Evolutionary conservation across 2,113 vertebrate species (phyloP).

Genomic region (Sporophila hypoxantha): DNA sequence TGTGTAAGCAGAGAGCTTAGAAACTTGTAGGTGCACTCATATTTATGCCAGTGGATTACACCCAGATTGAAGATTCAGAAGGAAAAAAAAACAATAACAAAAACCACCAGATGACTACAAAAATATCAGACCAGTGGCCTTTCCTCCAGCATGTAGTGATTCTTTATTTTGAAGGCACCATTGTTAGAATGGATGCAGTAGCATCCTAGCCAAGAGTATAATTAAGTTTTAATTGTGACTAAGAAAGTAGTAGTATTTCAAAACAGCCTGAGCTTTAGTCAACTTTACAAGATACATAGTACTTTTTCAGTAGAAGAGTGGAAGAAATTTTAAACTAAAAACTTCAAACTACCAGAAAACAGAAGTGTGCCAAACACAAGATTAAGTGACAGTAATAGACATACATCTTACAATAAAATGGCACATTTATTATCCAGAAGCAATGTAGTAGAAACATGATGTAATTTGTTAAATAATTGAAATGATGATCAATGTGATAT

Average conservation of each 20-base stretch:
- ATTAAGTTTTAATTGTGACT: neutral
- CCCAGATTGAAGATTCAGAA: neutral
- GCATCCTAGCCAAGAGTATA: neutral
- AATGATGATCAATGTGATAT: neutral
- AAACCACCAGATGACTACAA: neutral
- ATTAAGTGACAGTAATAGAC: neutral
- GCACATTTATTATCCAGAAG: neutral
- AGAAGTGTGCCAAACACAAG: neutral
- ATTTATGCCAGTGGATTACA: neutral
- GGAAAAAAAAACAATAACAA: neutral
- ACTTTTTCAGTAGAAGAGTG: neutral
- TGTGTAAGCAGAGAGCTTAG: neutral
- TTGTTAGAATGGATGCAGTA: neutral
- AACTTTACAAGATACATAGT: neutral
- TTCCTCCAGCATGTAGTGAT: fast-evolving
- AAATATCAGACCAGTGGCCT: neutral
- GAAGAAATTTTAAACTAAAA: neutral
- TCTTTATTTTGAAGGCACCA: neutral
- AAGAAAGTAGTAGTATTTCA: neutral
- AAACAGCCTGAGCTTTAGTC: neutral
- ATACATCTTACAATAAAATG: neutral
- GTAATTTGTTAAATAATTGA: neutral
- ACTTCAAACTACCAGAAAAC: neutral
- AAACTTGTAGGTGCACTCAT: neutral
- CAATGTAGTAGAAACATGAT: neutral